Evolutionary conservation across 2,113 vertebrate genomes (phyloP).

Genomic region (Sinocyclocheilus anophthalmus): DNA sequence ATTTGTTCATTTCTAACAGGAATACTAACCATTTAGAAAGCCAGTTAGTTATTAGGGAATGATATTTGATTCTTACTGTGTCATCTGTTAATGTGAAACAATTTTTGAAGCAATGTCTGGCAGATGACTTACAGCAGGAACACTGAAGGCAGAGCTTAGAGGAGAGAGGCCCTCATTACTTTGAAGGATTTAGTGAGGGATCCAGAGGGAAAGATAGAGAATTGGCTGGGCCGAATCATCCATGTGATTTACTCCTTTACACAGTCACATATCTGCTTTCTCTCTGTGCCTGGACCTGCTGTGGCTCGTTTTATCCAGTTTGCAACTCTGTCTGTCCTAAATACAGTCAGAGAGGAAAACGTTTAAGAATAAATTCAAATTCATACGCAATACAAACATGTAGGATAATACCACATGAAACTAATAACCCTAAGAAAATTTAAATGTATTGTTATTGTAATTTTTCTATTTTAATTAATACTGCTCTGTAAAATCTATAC

Average conservation of each 20-base stretch:
- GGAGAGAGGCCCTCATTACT: slow-evolving; percentile 56
- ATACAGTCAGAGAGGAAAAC: slow-evolving; percentile 13
- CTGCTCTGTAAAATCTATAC: too few relatives aligned
- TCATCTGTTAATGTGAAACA: background rate
- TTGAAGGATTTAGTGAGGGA: slow-evolving; percentile 51
- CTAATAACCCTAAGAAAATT: too few relatives aligned
- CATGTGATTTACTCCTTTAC: slow-evolving; percentile 62
- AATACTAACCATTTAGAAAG: background rate
- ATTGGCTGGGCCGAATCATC: slow-evolving; percentile 43
- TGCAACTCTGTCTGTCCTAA: slow-evolving; percentile 44
- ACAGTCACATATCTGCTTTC: slow-evolving; percentile 69
- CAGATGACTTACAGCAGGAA: slow-evolving; percentile 33
- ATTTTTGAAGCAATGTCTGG: slow-evolving; percentile 5
- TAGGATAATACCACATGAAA: too few relatives aligned
- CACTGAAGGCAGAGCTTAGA: slow-evolving; percentile 42
- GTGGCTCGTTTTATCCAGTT: slow-evolving; percentile 45
- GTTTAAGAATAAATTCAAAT: too few relatives aligned
- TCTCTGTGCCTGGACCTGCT: slow-evolving; percentile 47
- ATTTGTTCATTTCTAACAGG: background rate
- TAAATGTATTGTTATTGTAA: too few relatives aligned
- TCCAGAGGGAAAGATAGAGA: slow-evolving; percentile 47
- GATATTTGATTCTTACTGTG: too few relatives aligned
- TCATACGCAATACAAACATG: background rate
- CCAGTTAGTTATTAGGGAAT: background rate
- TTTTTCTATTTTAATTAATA: too few relatives aligned